Percentiles rank a stretch among this genome's conserved stretches.
Evolutionary conservation across 1,140 invertebrate species (phyloP).

Genomic region (Leptinotarsa texana): DNA sequence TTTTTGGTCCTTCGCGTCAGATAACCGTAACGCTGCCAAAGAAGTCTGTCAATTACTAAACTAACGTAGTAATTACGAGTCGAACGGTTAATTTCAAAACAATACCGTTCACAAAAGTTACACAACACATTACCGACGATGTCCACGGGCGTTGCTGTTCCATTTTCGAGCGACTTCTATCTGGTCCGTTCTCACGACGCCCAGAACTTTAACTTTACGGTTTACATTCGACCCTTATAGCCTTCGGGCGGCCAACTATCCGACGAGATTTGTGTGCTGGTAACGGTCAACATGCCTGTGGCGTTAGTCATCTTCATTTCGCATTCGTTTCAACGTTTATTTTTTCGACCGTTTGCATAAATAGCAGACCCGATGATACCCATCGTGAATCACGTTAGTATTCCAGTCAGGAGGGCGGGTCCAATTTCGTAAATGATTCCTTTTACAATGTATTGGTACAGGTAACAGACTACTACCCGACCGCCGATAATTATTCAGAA

Average conservation of each 20-base stretch:
- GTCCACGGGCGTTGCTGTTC: not conserved
- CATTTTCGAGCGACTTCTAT: not conserved
- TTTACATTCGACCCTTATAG: not conserved
- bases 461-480: no score
- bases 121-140: not conserved
- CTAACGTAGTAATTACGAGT: conserved; percentile 3
- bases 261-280: conserved; percentile 7
- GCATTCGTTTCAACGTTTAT: conserved; percentile 18
- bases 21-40: not conserved
- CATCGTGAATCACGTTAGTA: not conserved
- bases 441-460: no score
- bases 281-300: conserved; percentile 33
- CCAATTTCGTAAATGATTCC: no score
- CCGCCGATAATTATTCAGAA: no score
- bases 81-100: conserved; percentile 6
- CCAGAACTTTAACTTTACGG: not conserved
- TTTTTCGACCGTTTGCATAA: not conserved
- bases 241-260: not conserved
- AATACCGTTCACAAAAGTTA: not conserved
- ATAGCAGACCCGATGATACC: not conserved
- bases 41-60: not conserved
- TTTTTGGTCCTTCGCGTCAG: not conserved
- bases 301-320: conserved; percentile 36
- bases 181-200: conserved; percentile 1
- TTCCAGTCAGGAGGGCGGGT: no score